These are phyloP conservation scores for Helarctos malayanus DNA, from an alignment of 2,797 vertebrate genomes.

Conservation along the genomic window DNA sequence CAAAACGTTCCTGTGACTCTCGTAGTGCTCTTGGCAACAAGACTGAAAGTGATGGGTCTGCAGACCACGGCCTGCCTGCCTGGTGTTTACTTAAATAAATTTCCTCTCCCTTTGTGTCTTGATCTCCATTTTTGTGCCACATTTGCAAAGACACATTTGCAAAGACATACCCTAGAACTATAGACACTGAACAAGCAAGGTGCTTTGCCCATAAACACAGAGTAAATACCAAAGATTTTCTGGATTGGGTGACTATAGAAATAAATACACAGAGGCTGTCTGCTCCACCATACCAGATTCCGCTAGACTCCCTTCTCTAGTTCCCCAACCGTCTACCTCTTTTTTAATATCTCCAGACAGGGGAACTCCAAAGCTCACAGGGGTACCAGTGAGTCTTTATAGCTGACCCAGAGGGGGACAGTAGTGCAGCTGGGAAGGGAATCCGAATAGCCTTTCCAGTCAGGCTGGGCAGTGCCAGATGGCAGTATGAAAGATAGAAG, in stretches of 20 bases:
- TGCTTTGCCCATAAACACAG: neutral
- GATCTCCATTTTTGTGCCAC: neutral
- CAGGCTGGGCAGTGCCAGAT: no score
- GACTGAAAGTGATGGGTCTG: neutral
- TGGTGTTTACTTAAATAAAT: neutral
- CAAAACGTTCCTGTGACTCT: conserved; percentile 12
- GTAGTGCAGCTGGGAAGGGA: neutral
- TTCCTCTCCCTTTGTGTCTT: neutral
- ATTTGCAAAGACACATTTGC: neutral
- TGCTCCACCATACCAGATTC: neutral
- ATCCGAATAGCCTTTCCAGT: no score
- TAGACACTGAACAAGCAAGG: neutral
- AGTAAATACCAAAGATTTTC: neutral
- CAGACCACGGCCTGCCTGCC: neutral
- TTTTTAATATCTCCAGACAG: neutral
- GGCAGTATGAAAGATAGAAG: neutral
- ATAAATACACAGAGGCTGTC: neutral
- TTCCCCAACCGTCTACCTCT: neutral
- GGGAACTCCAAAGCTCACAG: neutral
- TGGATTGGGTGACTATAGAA: neutral
- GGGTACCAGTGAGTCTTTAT: neutral
- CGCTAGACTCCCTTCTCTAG: neutral
- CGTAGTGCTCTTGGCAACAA: neutral
- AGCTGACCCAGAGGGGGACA: no score
- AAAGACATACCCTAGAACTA: neutral